Conservation (phyloP, 2,888 invertebrate genomes). For the Hyalella azteca region DNA sequence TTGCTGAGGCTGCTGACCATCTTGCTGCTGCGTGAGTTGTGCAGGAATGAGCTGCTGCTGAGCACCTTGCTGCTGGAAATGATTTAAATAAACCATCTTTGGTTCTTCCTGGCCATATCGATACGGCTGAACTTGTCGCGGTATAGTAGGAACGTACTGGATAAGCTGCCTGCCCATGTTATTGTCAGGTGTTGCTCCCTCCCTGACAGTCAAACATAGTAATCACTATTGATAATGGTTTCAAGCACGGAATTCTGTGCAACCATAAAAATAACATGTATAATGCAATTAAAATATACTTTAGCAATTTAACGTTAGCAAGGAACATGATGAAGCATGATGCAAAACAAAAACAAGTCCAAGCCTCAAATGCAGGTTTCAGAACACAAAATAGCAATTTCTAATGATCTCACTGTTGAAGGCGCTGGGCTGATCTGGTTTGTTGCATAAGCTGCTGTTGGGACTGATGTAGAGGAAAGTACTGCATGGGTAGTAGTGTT, state of each 20-base stretch:
- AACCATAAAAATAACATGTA: too few species aligned
- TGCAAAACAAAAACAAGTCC: too few species aligned
- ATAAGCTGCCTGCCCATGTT: neutral
- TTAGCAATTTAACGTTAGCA: too few species aligned
- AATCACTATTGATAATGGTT: too few species aligned
- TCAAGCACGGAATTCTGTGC: too few species aligned
- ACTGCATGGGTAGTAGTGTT: neutral
- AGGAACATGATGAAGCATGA: too few species aligned
- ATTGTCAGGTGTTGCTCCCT: neutral
- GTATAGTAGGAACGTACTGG: slow-evolving; percentile 13
- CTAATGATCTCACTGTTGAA: slow-evolving; percentile 25
- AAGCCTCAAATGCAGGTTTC: too few species aligned
- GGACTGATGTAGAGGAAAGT: neutral
- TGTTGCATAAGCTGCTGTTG: slow-evolving; percentile 38
- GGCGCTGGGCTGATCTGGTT: slow-evolving; percentile 13
- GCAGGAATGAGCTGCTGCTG: slow-evolving; percentile 42
- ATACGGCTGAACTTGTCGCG: slow-evolving; percentile 36
- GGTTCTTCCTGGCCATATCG: neutral
- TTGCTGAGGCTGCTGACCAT: slow-evolving; percentile 23
- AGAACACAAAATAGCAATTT: too few species aligned
- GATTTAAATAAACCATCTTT: slow-evolving; percentile 1
- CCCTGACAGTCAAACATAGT: too few species aligned
- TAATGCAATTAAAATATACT: too few species aligned
- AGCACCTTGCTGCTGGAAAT: slow-evolving; percentile 42
- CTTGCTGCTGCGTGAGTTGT: slow-evolving; percentile 40